These are phyloP conservation scores for Isoperla grammatica DNA, from an alignment of 2,888 invertebrate genomes.

Conservation along the genomic window DNA sequence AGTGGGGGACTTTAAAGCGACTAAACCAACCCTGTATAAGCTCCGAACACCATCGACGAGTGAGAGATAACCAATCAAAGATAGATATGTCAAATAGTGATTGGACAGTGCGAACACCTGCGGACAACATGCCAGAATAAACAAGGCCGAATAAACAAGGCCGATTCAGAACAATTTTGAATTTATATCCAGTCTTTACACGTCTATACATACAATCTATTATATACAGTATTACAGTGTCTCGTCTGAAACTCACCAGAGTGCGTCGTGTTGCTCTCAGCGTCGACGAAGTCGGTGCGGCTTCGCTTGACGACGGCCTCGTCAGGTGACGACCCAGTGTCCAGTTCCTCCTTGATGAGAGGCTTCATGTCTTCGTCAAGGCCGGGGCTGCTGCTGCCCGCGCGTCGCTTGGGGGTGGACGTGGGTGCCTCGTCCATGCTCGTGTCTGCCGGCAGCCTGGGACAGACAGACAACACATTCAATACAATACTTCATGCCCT, in stretches of 20 bases:
- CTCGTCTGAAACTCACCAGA: slow-evolving; percentile 63
- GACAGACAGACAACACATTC: neutral
- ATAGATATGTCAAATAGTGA: too few relatives aligned
- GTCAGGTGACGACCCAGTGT: slow-evolving; percentile 56
- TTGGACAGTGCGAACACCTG: too few relatives aligned
- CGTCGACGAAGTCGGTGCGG: slow-evolving; percentile 77
- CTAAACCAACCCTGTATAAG: too few relatives aligned
- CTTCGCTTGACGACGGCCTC: slow-evolving; percentile 64
- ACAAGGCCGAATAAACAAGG: too few relatives aligned
- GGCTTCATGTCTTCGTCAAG: slow-evolving; percentile 45
- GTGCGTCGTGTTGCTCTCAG: slow-evolving; percentile 85
- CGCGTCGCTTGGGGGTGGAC: slow-evolving; percentile 35
- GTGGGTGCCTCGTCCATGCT: slow-evolving; percentile 37
- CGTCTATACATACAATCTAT: too few relatives aligned
- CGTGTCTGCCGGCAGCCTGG: slow-evolving; percentile 34
- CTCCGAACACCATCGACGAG: too few relatives aligned
- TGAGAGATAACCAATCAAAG: too few relatives aligned
- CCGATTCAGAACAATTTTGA: too few relatives aligned
- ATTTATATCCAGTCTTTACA: too few relatives aligned
- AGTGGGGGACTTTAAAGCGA: too few relatives aligned
- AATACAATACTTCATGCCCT: slow-evolving; percentile 42
- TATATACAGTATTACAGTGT: too few relatives aligned
- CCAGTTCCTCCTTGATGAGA: slow-evolving; percentile 57
- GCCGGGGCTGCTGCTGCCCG: slow-evolving; percentile 25
- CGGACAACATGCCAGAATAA: too few relatives aligned